Evolutionary conservation across 2,797 vertebrate species (phyloP).

Genomic region (Anabas testudineus): DNA sequence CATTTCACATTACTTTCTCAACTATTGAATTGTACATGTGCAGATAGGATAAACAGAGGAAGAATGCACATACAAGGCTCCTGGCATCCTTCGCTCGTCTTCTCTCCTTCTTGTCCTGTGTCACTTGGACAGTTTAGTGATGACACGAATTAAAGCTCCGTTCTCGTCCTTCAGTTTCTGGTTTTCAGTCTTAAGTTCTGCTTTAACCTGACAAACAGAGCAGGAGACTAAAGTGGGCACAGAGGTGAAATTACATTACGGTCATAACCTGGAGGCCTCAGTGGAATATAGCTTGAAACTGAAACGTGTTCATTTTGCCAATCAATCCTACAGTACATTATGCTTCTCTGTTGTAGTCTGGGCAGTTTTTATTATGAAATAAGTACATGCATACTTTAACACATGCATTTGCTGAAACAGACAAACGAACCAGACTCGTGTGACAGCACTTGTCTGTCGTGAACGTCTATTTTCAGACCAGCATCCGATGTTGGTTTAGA

Average conservation of each 20-base stretch:
- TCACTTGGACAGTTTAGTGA: slow-evolving; percentile 96
- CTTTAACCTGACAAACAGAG: slow-evolving; percentile 85
- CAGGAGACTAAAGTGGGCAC: not conserved
- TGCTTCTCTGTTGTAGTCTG: not conserved
- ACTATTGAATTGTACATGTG: not conserved
- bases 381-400: slow-evolving; percentile 7
- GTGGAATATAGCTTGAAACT: not conserved
- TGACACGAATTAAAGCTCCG: slow-evolving; percentile 94
- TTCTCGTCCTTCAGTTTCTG: slow-evolving; percentile 97
- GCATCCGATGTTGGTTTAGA: slow-evolving; percentile 44
- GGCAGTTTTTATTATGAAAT: slow-evolving; percentile 7
- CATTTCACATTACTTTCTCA: no score
- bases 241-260: not conserved
- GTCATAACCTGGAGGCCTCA: not conserved
- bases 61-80: not conserved
- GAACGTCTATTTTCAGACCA: slow-evolving; percentile 45
- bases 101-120: slow-evolving; percentile 18
- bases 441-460: slow-evolving; percentile 46
- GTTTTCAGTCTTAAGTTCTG: slow-evolving; percentile 93
- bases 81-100: slow-evolving; percentile 2
- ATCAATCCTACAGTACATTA: no score
- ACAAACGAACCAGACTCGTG: slow-evolving; percentile 12
- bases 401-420: slow-evolving; percentile 10
- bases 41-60: not conserved
- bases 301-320: not conserved